Conservation (phyloP, 2,113 vertebrate genomes). For the Blennius ocellaris region DNA sequence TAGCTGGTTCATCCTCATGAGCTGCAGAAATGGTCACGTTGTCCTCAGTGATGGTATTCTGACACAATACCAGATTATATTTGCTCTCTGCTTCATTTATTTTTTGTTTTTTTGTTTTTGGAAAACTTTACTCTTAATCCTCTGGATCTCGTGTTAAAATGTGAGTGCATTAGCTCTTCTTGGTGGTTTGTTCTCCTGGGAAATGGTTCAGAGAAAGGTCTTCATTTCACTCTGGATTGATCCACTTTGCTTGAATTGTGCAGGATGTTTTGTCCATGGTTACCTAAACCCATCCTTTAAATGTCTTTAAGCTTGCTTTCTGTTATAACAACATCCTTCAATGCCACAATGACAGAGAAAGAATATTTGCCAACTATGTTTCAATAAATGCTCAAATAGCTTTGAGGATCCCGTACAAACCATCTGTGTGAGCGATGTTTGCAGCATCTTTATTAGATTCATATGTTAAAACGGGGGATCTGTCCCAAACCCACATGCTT, state of each 20-base stretch:
- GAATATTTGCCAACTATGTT: not conserved
- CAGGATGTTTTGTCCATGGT: slow-evolving; percentile 9
- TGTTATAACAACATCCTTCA: not conserved
- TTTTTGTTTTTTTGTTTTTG: too few relatives aligned
- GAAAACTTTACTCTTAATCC: slow-evolving; percentile 1
- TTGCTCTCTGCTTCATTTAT: slow-evolving; percentile 1
- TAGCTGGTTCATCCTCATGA: slow-evolving; percentile 53
- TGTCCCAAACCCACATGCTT: slow-evolving; percentile 29
- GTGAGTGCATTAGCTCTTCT: not conserved
- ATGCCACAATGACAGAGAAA: not conserved
- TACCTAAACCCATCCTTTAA: not conserved
- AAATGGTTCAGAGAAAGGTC: not conserved
- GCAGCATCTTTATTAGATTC: slow-evolving; percentile 10
- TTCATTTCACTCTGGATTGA: not conserved
- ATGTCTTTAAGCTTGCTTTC: not conserved
- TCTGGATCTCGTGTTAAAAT: slow-evolving; percentile 8
- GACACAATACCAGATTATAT: slow-evolving; percentile 8
- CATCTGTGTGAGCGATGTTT: not conserved
- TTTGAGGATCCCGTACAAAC: not conserved
- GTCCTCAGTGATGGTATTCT: slow-evolving; percentile 36
- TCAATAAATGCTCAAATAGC: not conserved
- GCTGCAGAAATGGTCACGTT: slow-evolving; percentile 40
- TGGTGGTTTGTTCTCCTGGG: not conserved
- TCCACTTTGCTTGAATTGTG: slow-evolving; percentile 7
- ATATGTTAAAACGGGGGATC: slow-evolving; percentile 27